A percentile compares a stretch with the other conserved stretches of the same genome.
Evolutionary conservation across 2,113 vertebrate species (phyloP).

Genomic region (Carassius carassius): DNA sequence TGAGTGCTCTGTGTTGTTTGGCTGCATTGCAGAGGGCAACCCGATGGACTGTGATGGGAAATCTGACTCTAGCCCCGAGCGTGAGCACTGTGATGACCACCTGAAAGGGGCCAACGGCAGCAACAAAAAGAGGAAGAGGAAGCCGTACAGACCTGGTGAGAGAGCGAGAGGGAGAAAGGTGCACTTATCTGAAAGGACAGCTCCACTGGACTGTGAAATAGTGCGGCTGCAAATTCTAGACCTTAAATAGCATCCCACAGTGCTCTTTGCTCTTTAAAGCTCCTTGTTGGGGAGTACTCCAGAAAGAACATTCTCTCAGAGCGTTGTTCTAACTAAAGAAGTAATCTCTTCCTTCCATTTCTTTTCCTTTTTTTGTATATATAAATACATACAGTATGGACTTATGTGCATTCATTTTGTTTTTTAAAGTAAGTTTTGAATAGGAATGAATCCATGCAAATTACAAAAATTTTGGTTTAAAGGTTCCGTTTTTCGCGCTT

Average conservation of each 20-base stretch:
- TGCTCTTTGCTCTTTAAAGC: conserved; percentile 51
- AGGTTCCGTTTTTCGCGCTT: no score
- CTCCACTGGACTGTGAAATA: conserved; percentile 60
- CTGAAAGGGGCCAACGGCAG: conserved; percentile 78
- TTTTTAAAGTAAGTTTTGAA: neutral
- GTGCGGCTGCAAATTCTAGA: conserved; percentile 40
- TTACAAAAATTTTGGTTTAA: neutral
- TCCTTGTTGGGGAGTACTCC: conserved; percentile 26
- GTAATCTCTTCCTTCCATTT: conserved; percentile 11
- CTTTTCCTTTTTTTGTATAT: no score
- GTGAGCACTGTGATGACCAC: conserved; percentile 83
- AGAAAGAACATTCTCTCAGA: conserved; percentile 23
- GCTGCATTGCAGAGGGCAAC: conserved; percentile 77
- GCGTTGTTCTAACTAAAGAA: conserved; percentile 2
- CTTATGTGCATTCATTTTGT: no score
- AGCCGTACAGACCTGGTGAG: conserved; percentile 55
- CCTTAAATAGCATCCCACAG: conserved; percentile 51
- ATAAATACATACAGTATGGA: no score
- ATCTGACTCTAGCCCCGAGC: conserved; percentile 95
- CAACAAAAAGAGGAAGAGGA: conserved; percentile 83
- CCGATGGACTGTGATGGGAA: conserved; percentile 90
- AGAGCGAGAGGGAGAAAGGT: conserved; percentile 27
- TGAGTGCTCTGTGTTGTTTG: neutral
- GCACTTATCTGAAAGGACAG: conserved; percentile 58
- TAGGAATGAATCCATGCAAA: neutral